Conservation (phyloP, 2,113 vertebrate species). For the Apistogramma diplotaenia region DNA sequence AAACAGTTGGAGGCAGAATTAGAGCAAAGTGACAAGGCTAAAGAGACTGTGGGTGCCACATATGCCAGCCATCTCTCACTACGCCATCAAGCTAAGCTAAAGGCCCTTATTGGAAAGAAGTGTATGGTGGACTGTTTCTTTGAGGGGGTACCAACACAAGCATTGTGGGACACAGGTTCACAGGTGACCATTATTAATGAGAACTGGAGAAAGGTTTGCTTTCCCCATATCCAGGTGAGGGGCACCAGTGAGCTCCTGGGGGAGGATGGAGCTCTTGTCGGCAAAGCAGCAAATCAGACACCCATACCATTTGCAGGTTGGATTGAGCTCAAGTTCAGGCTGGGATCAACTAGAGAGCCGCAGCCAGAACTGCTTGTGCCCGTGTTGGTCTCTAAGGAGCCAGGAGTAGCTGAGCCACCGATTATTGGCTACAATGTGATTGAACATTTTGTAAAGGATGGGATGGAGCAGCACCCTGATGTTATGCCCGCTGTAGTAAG, state of each 20-base stretch:
- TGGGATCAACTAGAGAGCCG: neutral
- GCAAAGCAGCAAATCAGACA: neutral
- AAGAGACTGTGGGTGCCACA: neutral
- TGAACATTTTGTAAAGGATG: neutral
- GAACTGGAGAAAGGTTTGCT: neutral
- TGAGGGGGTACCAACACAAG: neutral
- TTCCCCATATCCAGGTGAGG: neutral
- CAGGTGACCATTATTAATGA: neutral
- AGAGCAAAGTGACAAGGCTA: too few relatives aligned
- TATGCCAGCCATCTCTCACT: neutral
- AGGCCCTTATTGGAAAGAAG: neutral
- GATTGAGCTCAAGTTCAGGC: neutral
- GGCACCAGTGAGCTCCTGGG: neutral
- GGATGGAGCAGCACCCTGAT: neutral
- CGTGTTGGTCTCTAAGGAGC: neutral
- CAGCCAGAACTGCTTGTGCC: neutral
- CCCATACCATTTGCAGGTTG: neutral
- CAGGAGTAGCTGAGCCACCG: neutral
- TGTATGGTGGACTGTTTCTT: neutral
- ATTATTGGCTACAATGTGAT: constrained; percentile 1
- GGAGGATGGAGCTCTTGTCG: neutral
- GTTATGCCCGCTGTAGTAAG: neutral
- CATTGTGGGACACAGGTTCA: neutral
- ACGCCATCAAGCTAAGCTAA: neutral
- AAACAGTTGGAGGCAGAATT: neutral